Base-by-base conservation (phyloP, 2,797 vertebrate species). In the Cercopithecus petaurista region DNA sequence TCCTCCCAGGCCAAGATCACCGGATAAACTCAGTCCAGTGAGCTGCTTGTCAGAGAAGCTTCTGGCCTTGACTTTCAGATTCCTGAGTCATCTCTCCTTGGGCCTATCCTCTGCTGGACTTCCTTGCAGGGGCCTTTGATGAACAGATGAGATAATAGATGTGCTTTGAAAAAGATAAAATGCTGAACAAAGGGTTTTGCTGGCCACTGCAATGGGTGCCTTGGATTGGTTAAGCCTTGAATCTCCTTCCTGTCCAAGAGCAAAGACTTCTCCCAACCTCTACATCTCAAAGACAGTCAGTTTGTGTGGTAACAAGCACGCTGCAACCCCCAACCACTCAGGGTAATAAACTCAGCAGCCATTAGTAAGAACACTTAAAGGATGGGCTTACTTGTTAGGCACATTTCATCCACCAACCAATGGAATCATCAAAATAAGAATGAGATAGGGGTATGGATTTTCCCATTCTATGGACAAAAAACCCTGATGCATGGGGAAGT, bases 161-260 rank as follows among this genome's bases (percentile, higher is more conserved):
- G n/a, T 0, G 55, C 97, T 98, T 96, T 97, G 97, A 96, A 97
- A 81, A 70, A 97, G 96, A 97, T 96, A 84, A 96, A 95, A 94
- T 39, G 5, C 70, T 0, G 43, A 93, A 70, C 26, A 30, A 76
- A 97, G 93, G n/a, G 64, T 76, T 73, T 21, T 70, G 24, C 64
- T 17, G 84, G 76, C 88, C 46, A 10, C 17, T 0, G 92, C 55
- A 43, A 5, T 7, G 91, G 85, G 48, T 22, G 28, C 76, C 9
- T 7, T 10, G 8, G 80, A 59, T 24, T 57, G 39, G 89, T 19
- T 59, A 48, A 64, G 86, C 72, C 81, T 50, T 88, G 88, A 80
- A n/a, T 88, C 90, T 84, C 76, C 82, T 94, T 96, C 88, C 85
- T 39, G 72, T 75, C 90, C 5, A 48, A 61, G 39, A 79, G 57